Conservation (phyloP, 92 coral and sea anemone species). For the Palythoa caribaeorum region DNA sequence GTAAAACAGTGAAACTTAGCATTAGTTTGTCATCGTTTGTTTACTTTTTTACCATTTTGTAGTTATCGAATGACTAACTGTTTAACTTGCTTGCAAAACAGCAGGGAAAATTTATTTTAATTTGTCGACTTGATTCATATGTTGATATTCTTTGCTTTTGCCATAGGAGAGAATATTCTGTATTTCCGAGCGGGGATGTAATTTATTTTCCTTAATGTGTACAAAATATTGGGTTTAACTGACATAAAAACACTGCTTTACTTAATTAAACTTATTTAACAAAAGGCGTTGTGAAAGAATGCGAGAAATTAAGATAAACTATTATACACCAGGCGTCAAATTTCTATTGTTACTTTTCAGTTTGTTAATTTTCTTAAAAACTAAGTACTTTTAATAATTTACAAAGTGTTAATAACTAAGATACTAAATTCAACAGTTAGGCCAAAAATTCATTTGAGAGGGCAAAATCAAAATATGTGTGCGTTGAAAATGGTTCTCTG, state of each 20-base stretch:
- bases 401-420: neutral
- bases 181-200: neutral
- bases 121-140: neutral
- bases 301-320: neutral
- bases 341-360: slow-evolving; percentile 32
- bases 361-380: slow-evolving; percentile 31
- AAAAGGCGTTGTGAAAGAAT: neutral
- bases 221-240: neutral
- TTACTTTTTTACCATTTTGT: neutral
- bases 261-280: neutral
- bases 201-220: neutral
- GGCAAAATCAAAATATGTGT: neutral
- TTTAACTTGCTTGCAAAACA: neutral
- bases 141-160: neutral
- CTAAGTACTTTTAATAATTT: slow-evolving; percentile 24
- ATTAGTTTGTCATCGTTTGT: neutral
- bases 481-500: neutral
- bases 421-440: neutral
- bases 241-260: neutral
- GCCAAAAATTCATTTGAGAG: neutral
- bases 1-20: too few species aligned
- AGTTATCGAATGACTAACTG: neutral
- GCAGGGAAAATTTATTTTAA: neutral
- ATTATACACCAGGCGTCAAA: slow-evolving; percentile 35
- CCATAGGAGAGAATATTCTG: neutral